Percentiles rank a stretch among this genome's conserved stretches.
Conservation (phyloP, 2,113 vertebrate species). For the Cyprinodon variegatus region DNA sequence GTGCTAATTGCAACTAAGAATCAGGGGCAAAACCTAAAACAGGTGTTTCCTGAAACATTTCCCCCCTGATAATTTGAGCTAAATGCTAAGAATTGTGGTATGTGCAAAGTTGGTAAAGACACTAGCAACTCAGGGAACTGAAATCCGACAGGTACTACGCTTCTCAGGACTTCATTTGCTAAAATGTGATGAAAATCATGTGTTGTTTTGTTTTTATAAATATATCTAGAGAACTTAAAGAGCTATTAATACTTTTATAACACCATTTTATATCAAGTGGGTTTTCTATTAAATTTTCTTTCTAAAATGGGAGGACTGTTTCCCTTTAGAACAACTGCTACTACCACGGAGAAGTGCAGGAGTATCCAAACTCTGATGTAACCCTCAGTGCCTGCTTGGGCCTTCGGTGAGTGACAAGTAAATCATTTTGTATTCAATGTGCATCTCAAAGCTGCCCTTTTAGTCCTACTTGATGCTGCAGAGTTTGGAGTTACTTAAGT, state of each 20-base stretch:
- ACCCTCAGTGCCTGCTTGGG: slow-evolving; percentile 80
- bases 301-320: background rate
- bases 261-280: background rate
- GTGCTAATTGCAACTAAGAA: background rate
- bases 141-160: too few species aligned
- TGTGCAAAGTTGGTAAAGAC: too few species aligned
- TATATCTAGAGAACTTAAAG: background rate
- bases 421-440: slow-evolving; percentile 35
- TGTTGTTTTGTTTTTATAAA: background rate
- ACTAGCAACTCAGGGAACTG: too few species aligned
- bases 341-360: slow-evolving; percentile 80
- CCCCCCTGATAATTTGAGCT: too few species aligned
- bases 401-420: slow-evolving; percentile 75
- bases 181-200: background rate
- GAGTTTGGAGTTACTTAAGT: slow-evolving; percentile 65
- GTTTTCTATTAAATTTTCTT: background rate
- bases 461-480: slow-evolving; percentile 42
- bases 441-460: slow-evolving; percentile 47
- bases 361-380: slow-evolving; percentile 72
- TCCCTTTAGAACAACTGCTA: slow-evolving; percentile 79
- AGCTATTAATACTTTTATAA: background rate
- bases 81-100: too few species aligned
- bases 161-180: background rate
- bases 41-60: too few species aligned
- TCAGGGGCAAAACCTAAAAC: background rate